Conservation (phyloP, 2,888 invertebrate genomes). For the Harpagoxenus sublaevis region DNA sequence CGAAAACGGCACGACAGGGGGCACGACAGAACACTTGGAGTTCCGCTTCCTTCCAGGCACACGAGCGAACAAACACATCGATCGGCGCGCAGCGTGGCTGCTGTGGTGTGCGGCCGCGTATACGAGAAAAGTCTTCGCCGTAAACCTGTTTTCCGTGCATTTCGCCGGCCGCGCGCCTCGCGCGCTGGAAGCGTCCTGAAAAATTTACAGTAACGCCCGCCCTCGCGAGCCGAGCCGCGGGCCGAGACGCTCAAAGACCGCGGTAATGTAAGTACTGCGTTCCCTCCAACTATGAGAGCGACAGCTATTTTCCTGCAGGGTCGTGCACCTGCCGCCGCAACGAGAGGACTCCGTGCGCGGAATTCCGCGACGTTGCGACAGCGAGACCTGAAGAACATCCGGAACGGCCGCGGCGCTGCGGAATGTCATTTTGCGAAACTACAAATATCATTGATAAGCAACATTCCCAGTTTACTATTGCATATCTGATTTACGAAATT, state of each 20-base stretch:
- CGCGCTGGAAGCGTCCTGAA: constrained; percentile 48
- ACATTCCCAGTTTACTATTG: neutral
- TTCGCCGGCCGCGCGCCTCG: neutral
- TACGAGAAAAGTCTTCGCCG: constrained; percentile 1
- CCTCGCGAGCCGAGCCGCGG: constrained; percentile 34
- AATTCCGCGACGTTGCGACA: constrained; percentile 9
- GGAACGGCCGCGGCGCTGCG: neutral
- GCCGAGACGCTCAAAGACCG: constrained; percentile 62
- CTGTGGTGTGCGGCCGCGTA: neutral
- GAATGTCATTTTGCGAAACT: neutral
- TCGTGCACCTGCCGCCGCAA: constrained; percentile 42
- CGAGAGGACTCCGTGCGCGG: constrained; percentile 4
- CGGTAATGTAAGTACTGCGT: constrained; percentile 67
- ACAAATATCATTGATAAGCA: neutral
- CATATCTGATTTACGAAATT: neutral
- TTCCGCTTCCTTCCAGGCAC: constrained; percentile 18
- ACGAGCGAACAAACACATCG: constrained; percentile 11
- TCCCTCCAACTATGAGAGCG: constrained; percentile 53
- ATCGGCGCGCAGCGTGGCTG: constrained; percentile 10
- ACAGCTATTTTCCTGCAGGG: constrained; percentile 63
- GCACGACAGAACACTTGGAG: constrained; percentile 12
- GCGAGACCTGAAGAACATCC: neutral
- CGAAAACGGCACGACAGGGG: constrained; percentile 47
- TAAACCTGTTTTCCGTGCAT: constrained; percentile 45
- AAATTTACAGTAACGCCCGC: constrained; percentile 60